A percentile compares a stretch with the other conserved stretches of the same genome.
phyloP scores from a whole-genome alignment of 2,113 vertebrate genomes.

The Myrmecobius fasciatus region DNA sequence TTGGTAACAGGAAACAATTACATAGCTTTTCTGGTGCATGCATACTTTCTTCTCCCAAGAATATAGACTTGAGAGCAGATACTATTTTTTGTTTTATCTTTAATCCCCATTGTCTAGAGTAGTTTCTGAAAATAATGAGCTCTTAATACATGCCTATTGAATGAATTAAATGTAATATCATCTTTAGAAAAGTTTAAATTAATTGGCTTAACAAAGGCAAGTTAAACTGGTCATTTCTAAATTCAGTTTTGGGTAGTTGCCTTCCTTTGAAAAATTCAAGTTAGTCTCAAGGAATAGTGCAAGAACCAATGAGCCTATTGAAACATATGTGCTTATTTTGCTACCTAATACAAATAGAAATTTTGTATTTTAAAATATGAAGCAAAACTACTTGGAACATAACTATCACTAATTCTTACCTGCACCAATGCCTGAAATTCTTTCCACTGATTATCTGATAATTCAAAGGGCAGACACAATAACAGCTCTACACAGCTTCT shows the following conservation, averaged over 20 bases:
- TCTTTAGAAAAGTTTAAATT: neutral
- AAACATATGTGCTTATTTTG: constrained; percentile 39
- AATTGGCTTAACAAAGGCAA: neutral
- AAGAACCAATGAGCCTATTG: constrained; percentile 37
- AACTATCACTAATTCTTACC: constrained; percentile 84
- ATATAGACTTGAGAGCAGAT: neutral
- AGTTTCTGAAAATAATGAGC: neutral
- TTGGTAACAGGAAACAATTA: constrained; percentile 28
- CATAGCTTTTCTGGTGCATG: neutral
- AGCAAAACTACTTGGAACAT: constrained; percentile 20
- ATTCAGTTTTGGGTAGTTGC: constrained; percentile 50
- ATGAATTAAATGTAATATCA: neutral
- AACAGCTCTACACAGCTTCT: constrained; percentile 98
- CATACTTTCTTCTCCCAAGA: neutral
- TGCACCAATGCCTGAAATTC: constrained; percentile 92
- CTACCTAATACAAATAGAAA: neutral
- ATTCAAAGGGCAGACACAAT: constrained; percentile 91
- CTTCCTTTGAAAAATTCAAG: constrained; percentile 50
- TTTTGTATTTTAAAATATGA: neutral
- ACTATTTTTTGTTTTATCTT: neutral
- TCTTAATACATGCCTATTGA: neutral
- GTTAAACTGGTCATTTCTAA: constrained; percentile 48
- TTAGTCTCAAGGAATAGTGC: neutral
- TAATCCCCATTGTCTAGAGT: neutral
- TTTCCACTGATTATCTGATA: constrained; percentile 91